Evolutionary conservation across 2,888 invertebrate species (phyloP), one percentile per base, ranked within the genome.

Genomic region (Cryptocheilus praepositus): DNA sequence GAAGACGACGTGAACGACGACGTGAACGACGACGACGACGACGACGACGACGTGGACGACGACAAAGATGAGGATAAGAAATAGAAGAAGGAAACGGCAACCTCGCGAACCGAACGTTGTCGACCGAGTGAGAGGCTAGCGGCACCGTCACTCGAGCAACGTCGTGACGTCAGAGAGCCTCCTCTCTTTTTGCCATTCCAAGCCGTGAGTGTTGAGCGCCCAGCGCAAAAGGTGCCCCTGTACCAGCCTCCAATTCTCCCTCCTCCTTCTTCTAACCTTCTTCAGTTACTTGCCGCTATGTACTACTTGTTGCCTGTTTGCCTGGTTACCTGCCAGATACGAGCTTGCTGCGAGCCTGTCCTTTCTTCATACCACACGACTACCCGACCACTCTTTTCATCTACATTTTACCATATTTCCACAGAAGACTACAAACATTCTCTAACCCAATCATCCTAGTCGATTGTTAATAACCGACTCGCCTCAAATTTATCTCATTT

Each of bases 81-180:
- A 25, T n/a, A n/a, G 4, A 5, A 74, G 67, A 19, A 36, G 1
- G 25, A 49, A 49, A 49, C n/a, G 13, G 45, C 25, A 68, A 83
- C 81, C 82, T 82, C 77, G 67, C 83, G 79, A 74, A 80, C 75
- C 86, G 83, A 84, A 81, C 81, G 83, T 81, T 81, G 83, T 75
- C 83, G 83, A 79, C 83, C 76, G 82, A 86, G 86, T 86, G 86
- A 86, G 86, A 85, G 86, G 85, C 74, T 86, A 84, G 85, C 83
- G 84, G 85, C 84, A 85, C 84, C 77, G 73, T 62, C 25, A 22
- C 66, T 72, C 80, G 76, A 81, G 81, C 79, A 79, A 81, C 79
- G 78, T 80, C 81, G 80, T 86, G 86, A 86, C 86, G 86, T 86
- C 85, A 86, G 66, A 61, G 64, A 61, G 69, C 71, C 75, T 73